A percentile compares a stretch with the other conserved stretches of the same genome.
Evolutionary conservation across 2,113 vertebrate species (phyloP).

Genomic region (Hippopotamus amphibius): DNA sequence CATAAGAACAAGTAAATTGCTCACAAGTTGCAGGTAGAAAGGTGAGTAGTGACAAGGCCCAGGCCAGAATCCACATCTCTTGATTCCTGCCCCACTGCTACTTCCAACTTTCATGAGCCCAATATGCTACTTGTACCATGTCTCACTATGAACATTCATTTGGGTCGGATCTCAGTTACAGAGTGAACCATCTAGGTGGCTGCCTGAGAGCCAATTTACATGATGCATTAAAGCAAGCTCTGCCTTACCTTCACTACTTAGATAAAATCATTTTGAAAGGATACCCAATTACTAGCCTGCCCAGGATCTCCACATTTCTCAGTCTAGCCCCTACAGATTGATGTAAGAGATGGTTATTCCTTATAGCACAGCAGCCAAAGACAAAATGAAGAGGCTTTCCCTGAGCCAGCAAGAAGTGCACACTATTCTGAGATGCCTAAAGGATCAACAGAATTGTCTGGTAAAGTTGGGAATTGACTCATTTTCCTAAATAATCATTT

Average conservation of each 20-base stretch:
- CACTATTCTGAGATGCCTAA: background rate
- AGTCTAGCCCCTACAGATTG: background rate
- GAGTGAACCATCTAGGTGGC: background rate
- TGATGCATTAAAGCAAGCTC: background rate
- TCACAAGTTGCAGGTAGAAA: background rate
- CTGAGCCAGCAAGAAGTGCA: background rate
- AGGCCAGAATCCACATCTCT: background rate
- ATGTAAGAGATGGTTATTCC: background rate
- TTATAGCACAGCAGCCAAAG: background rate
- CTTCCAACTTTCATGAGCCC: background rate
- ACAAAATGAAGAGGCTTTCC: background rate
- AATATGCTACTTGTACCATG: background rate
- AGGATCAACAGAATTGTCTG: background rate
- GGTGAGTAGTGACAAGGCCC: background rate
- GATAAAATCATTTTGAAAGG: slow-evolving; percentile 19
- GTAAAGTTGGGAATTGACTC: background rate
- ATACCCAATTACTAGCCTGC: background rate
- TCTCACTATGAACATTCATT: background rate
- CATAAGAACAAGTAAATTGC: background rate
- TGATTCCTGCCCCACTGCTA: background rate
- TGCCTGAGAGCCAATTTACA: background rate
- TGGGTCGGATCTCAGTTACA: background rate
- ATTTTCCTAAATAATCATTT: background rate
- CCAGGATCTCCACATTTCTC: background rate
- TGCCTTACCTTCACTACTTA: background rate